These are phyloP conservation scores for Seriola dumerili DNA, from an alignment of 2,113 vertebrate species.

Conservation along the genomic window DNA sequence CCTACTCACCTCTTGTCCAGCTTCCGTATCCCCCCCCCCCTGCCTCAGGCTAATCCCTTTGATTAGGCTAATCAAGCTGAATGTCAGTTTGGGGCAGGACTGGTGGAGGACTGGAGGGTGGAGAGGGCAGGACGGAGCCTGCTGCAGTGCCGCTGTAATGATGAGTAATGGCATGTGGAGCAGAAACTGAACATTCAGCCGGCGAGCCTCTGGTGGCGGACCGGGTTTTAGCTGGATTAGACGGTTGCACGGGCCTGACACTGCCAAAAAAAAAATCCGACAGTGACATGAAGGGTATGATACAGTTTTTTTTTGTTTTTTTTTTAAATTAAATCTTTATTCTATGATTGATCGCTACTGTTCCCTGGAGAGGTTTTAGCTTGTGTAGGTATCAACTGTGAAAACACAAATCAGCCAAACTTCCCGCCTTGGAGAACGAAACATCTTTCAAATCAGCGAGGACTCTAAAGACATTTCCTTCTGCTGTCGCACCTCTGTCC, in stretches of 20 bases:
- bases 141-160: conserved; percentile 51
- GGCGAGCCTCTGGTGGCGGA: conserved; percentile 37
- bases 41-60: conserved; percentile 67
- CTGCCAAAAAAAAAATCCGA: conserved; percentile 16
- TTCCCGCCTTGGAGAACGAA: conserved; percentile 10
- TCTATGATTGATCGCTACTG: conserved; percentile 19
- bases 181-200: conserved; percentile 32
- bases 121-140: conserved; percentile 46
- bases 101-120: conserved; percentile 47
- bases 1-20: conserved; percentile 28
- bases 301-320: conserved; percentile 16
- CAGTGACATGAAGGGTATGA: background rate
- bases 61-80: conserved; percentile 75
- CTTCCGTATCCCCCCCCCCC: conserved; percentile 11
- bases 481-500: conserved; percentile 29
- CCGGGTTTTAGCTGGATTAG: conserved; percentile 46
- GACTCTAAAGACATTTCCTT: conserved; percentile 26
- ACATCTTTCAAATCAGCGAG: conserved; percentile 43
- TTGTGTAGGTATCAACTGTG: background rate
- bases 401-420: conserved; percentile 15
- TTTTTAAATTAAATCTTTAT: conserved; percentile 1
- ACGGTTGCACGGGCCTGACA: background rate
- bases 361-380: background rate
- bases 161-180: conserved; percentile 66
- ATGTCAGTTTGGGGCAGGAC: conserved; percentile 61